Evolutionary conservation across 2,113 vertebrate genomes (phyloP).

Genomic region (Uropsilus gracilis): DNA sequence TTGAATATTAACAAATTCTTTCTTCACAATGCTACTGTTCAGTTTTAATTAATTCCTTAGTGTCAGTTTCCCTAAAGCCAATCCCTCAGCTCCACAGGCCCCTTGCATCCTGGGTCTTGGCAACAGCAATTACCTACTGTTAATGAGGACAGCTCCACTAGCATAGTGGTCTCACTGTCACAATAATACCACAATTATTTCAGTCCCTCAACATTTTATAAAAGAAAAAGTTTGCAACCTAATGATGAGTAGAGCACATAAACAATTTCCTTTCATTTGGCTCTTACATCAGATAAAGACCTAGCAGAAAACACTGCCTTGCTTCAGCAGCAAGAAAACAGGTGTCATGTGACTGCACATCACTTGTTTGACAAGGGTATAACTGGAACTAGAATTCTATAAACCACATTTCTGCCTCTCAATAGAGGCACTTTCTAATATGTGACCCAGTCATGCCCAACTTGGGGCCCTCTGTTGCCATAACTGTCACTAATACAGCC

Average conservation of each 20-base stretch:
- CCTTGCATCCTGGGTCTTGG: background rate
- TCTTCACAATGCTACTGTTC: background rate
- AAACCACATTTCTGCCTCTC: background rate
- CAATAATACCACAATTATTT: background rate
- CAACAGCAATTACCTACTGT: background rate
- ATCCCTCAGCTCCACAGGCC: background rate
- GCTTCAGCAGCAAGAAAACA: background rate
- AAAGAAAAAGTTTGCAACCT: background rate
- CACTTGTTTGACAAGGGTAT: background rate
- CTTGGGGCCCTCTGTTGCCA: background rate
- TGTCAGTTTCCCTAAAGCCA: background rate
- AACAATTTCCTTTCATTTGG: background rate
- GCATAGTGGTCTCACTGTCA: background rate
- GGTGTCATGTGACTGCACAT: background rate
- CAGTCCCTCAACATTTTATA: background rate
- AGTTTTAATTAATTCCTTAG: constrained; percentile 58
- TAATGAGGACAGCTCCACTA: background rate
- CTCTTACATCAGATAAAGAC: background rate
- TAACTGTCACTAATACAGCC: background rate
- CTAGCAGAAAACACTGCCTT: background rate
- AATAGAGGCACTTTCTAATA: background rate
- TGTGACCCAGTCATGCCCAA: background rate
- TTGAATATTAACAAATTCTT: constrained; percentile 41
- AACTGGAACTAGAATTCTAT: background rate
- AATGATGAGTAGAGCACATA: constrained; percentile 10